These are phyloP conservation scores for Heliopora coerulea DNA, from an alignment of 92 coral and sea anemone genomes.

Conservation along the genomic window DNA sequence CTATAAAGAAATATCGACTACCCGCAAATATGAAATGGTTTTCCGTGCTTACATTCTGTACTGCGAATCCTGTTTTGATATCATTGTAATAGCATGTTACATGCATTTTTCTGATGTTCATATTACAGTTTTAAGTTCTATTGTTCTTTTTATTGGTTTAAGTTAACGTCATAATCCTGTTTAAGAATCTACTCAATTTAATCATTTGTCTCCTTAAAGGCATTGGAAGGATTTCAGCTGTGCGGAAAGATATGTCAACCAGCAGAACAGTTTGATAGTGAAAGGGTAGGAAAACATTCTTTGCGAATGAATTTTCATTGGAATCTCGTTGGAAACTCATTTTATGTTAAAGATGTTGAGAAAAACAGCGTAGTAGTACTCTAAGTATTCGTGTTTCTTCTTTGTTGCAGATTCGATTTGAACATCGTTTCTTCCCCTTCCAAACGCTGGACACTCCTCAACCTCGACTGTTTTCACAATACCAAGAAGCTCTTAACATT, in stretches of 20 bases:
- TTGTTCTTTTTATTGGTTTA: too few species aligned
- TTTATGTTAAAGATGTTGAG: too few species aligned
- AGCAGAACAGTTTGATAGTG: slow-evolving; percentile 85
- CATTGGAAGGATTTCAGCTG: slow-evolving; percentile 85
- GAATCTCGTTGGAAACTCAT: too few species aligned
- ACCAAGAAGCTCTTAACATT: slow-evolving; percentile 70
- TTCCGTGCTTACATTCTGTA: too few species aligned
- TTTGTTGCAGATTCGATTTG: slow-evolving; percentile 76
- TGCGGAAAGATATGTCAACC: slow-evolving; percentile 83
- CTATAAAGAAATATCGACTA: too few species aligned
- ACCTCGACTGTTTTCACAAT: slow-evolving; percentile 83
- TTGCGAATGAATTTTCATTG: not conserved
- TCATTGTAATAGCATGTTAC: too few species aligned
- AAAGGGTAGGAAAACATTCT: slow-evolving; percentile 64
- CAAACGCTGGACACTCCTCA: slow-evolving; percentile 98
- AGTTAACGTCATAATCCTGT: not conserved
- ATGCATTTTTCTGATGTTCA: too few species aligned
- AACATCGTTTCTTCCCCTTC: slow-evolving; percentile 94
- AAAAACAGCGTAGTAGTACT: too few species aligned
- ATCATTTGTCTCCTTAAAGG: slow-evolving; percentile 45
- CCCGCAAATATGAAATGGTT: too few species aligned
- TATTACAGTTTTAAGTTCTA: too few species aligned
- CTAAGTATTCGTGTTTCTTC: not conserved
- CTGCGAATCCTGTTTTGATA: too few species aligned
- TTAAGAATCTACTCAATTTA: not conserved